These are phyloP conservation scores for Danio tinwini DNA, from an alignment of 2,797 vertebrate genomes.

Conservation along the genomic window DNA sequence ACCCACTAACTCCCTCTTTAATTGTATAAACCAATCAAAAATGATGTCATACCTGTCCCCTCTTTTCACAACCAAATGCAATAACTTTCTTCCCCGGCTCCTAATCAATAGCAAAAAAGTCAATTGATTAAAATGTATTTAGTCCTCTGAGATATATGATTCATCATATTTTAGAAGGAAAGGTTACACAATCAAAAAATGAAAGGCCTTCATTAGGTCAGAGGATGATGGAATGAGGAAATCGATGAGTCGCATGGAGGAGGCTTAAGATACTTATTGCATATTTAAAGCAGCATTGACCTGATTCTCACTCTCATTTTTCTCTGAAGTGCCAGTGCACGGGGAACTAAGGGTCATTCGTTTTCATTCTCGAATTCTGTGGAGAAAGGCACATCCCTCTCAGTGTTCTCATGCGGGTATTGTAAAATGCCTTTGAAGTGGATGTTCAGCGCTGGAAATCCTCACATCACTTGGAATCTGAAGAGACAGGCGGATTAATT, in stretches of 20 bases:
- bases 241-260: conserved; percentile 47
- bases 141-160: conserved; percentile 43
- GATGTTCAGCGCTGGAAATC: conserved; percentile 34
- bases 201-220: conserved; percentile 49
- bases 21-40: conserved; percentile 44
- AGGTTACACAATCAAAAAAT: conserved; percentile 47
- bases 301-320: conserved; percentile 36
- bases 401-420: conserved; percentile 15
- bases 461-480: conserved; percentile 42
- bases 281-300: conserved; percentile 44
- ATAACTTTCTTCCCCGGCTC: conserved; percentile 39
- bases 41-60: conserved; percentile 11
- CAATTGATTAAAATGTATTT: conserved; percentile 57
- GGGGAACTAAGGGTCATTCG: conserved; percentile 21
- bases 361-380: conserved; percentile 25
- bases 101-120: conserved; percentile 50
- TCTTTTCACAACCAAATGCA: conserved; percentile 31
- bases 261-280: conserved; percentile 25
- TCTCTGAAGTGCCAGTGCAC: conserved; percentile 20
- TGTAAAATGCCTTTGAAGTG: conserved; percentile 38
- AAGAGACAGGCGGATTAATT: conserved; percentile 54
- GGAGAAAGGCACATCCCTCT: conserved; percentile 3
- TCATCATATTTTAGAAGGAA: conserved; percentile 55
- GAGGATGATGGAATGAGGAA: conserved; percentile 46
- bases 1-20: conserved; percentile 5